Evolutionary conservation across 2,888 invertebrate species (phyloP).

Genomic region (Seladonia tumulorum): DNA sequence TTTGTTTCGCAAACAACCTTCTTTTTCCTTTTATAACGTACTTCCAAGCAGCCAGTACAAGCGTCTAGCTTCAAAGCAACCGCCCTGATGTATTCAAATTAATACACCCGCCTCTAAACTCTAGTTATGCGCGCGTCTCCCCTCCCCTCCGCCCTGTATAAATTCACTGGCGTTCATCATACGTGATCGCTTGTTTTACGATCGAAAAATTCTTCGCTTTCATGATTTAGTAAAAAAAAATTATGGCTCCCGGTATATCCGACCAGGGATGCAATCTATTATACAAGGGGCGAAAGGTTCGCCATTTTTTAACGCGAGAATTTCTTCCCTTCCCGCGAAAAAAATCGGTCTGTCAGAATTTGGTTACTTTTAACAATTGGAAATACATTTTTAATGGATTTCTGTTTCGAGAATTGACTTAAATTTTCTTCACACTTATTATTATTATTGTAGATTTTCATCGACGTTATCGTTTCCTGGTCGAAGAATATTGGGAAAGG

Average conservation of each 20-base stretch:
- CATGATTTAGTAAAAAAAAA: constrained; percentile 24
- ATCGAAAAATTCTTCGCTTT: constrained; percentile 20
- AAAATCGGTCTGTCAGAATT: background rate
- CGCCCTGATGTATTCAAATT: constrained; percentile 18
- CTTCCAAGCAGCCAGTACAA: background rate
- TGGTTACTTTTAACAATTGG: background rate
- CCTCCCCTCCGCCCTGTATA: background rate
- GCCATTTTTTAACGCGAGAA: background rate
- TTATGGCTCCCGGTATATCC: background rate
- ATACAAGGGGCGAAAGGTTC: background rate
- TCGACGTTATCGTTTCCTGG: too few species aligned
- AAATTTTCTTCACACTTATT: too few species aligned
- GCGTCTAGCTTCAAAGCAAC: background rate
- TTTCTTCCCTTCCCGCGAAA: background rate
- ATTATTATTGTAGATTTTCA: too few species aligned
- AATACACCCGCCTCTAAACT: constrained; percentile 9
- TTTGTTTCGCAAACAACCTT: background rate
- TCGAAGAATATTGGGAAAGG: too few species aligned
- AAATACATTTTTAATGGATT: too few species aligned
- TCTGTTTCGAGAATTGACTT: too few species aligned
- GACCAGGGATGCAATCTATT: constrained; percentile 2
- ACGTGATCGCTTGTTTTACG: constrained; percentile 10
- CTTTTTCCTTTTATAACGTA: background rate
- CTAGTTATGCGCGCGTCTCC: background rate
- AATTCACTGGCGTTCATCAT: constrained; percentile 12